A percentile compares a stretch with the other conserved stretches of the same genome.
Conservation (phyloP, 2,888 invertebrate species). For the Callinectes sapidus region DNA sequence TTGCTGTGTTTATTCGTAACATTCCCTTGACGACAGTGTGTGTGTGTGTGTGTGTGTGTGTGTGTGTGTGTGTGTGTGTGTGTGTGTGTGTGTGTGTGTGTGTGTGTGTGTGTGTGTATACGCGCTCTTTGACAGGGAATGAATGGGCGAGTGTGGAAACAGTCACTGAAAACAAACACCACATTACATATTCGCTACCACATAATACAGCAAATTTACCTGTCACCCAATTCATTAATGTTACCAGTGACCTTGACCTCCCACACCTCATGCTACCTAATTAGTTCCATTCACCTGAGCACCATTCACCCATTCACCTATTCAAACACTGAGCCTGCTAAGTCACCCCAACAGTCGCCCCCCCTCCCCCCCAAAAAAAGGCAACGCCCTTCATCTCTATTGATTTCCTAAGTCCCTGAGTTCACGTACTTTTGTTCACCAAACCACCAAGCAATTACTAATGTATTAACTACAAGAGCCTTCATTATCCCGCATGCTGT, state of each 20-base stretch:
- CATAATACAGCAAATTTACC: neutral
- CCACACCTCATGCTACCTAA: neutral
- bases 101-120: neutral
- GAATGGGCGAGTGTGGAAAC: neutral
- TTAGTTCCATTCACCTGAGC: neutral
- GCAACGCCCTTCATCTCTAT: neutral
- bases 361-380: too few relatives aligned
- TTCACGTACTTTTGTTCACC: neutral
- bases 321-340: neutral
- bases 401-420: neutral
- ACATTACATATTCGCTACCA: neutral
- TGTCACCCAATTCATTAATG: too few relatives aligned
- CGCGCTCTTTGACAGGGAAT: neutral
- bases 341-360: neutral
- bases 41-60: slow-evolving; percentile 26
- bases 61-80: slow-evolving; percentile 33
- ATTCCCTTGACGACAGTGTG: neutral
- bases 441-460: neutral
- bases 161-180: neutral
- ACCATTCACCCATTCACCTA: neutral
- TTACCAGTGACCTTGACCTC: neutral
- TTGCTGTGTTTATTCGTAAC: neutral
- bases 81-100: slow-evolving; percentile 24
- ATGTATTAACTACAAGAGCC: neutral
- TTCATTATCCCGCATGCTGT: neutral